A percentile compares a stretch with the other conserved stretches of the same genome.
Conservation (phyloP, 2,113 vertebrate species). For the Panthera leo region DNA sequence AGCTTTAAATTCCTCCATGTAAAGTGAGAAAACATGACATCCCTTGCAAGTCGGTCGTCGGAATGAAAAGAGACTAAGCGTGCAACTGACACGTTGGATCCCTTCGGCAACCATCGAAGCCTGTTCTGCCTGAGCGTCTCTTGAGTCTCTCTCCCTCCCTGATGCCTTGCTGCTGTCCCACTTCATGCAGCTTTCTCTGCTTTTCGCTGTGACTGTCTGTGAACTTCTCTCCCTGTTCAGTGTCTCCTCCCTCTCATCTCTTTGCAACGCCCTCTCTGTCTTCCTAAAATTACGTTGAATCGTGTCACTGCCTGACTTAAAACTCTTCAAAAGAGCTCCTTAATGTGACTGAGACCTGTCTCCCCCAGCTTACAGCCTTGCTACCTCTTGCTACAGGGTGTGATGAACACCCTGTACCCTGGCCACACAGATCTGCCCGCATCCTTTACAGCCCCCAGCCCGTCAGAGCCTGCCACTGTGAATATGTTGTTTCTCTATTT, state of each 20-base stretch:
- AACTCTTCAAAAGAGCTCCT: neutral
- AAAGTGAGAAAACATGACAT: neutral
- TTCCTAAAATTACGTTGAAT: neutral
- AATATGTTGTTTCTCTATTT: neutral
- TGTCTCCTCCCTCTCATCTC: neutral
- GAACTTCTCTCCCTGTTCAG: neutral
- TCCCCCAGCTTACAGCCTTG: neutral
- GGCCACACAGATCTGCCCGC: too few relatives aligned
- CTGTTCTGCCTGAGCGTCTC: neutral
- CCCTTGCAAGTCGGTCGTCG: neutral
- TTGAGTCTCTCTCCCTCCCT: neutral
- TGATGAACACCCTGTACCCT: too few relatives aligned
- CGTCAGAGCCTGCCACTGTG: neutral
- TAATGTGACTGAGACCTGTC: neutral
- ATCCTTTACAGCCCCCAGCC: neutral
- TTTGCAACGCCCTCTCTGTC: neutral
- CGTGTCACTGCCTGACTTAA: neutral
- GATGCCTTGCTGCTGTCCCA: rapidly evolving
- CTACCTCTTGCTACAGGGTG: neutral
- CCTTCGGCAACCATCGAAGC: neutral
- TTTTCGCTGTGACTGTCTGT: neutral
- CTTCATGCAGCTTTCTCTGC: neutral
- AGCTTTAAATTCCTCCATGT: neutral
- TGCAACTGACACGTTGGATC: neutral
- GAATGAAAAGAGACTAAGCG: neutral